A percentile compares a stretch with the other conserved stretches of the same genome.
These are phyloP conservation scores for Heteronetta atricapilla DNA, from an alignment of 2,113 vertebrate genomes.

Conservation along the genomic window DNA sequence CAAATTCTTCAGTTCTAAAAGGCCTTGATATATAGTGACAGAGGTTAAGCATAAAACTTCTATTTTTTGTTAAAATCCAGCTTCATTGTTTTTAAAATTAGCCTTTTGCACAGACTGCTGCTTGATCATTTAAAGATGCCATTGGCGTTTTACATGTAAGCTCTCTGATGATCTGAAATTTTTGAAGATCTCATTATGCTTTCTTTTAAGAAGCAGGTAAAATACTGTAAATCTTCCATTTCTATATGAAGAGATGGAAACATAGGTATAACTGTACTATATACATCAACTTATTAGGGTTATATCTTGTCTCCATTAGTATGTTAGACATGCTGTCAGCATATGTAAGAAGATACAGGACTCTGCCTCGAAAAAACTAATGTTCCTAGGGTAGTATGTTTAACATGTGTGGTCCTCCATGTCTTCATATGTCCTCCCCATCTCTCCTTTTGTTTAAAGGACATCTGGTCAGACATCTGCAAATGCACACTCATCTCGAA, in stretches of 20 bases:
- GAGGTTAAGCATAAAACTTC: background rate
- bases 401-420: background rate
- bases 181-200: background rate
- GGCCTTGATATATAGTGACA: background rate
- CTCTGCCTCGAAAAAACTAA: background rate
- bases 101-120: background rate
- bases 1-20: background rate
- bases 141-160: background rate
- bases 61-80: background rate
- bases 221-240: background rate
- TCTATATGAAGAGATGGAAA: background rate
- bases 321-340: background rate
- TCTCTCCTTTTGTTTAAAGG: slow-evolving; percentile 69
- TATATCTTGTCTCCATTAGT: background rate
- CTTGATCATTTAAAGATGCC: background rate
- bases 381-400: background rate
- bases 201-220: background rate
- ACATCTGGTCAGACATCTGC: slow-evolving; percentile 97
- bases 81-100: background rate
- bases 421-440: background rate
- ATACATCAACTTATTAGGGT: background rate
- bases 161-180: background rate
- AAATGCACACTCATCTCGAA: slow-evolving; percentile 96
- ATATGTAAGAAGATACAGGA: background rate
- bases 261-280: background rate